Evolutionary conservation across 1,140 invertebrate genomes (phyloP).

Genomic region (Streblospio benedicti): DNA sequence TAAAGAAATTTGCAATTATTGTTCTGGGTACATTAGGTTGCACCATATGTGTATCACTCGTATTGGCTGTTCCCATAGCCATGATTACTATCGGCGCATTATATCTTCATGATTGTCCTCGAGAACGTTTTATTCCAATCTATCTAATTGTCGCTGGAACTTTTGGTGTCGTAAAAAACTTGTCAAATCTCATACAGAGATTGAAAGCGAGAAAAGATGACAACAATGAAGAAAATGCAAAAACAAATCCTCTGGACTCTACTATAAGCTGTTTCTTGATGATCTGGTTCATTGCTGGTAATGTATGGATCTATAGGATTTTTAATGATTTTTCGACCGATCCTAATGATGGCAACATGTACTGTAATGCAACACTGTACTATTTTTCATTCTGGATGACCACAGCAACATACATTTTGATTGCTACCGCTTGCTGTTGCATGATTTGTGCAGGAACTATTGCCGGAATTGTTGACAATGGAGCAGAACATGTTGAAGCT

Average conservation of each 20-base stretch:
- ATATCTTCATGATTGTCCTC: slow-evolving; percentile 66
- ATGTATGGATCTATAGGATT: slow-evolving; percentile 66
- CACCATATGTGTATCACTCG: slow-evolving; percentile 54
- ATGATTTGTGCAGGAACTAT: slow-evolving; percentile 47
- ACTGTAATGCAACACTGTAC: slow-evolving; percentile 69
- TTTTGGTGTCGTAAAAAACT: slow-evolving; percentile 61
- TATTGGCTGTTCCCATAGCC: slow-evolving; percentile 55
- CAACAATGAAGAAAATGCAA: slow-evolving; percentile 51
- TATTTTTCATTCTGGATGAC: slow-evolving; percentile 65
- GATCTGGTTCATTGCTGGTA: slow-evolving; percentile 64
- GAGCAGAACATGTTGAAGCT: no score
- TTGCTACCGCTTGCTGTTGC: slow-evolving; percentile 51
- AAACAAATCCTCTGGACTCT: slow-evolving; percentile 54
- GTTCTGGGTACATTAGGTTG: slow-evolving; percentile 59
- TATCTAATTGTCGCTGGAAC: slow-evolving; percentile 74
- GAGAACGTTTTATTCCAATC: slow-evolving; percentile 66
- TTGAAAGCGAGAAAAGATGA: slow-evolving; percentile 49
- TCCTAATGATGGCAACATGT: slow-evolving; percentile 57
- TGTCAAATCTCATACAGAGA: slow-evolving; percentile 54
- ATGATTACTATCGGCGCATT: slow-evolving; percentile 62
- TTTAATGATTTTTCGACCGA: slow-evolving; percentile 61
- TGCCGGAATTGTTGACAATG: no score
- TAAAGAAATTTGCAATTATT: slow-evolving; percentile 56
- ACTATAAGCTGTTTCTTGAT: slow-evolving; percentile 61
- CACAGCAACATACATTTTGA: slow-evolving; percentile 54